These are phyloP conservation scores for Oostethus manadensis DNA, from an alignment of 2,113 vertebrate species.

Conservation along the genomic window DNA sequence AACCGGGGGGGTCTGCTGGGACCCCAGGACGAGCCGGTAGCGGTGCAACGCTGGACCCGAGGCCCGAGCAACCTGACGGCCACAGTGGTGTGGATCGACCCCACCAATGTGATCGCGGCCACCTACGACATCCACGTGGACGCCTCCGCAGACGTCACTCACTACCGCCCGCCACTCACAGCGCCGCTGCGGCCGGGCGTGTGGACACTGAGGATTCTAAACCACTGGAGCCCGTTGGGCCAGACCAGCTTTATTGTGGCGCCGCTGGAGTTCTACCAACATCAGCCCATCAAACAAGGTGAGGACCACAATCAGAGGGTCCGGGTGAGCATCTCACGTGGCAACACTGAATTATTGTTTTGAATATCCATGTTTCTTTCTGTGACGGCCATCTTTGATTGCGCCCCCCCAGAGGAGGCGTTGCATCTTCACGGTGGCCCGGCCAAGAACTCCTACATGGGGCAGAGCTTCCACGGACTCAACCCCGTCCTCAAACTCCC, in stretches of 20 bases:
- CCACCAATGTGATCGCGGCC: constrained; percentile 92
- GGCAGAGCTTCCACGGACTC: constrained; percentile 96
- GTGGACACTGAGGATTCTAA: constrained; percentile 89
- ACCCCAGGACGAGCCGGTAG: constrained; percentile 85
- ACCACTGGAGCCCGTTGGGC: constrained; percentile 89
- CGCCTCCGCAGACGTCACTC: constrained; percentile 86
- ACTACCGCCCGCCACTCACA: constrained; percentile 91
- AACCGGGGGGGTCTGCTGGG: constrained; percentile 89
- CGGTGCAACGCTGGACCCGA: constrained; percentile 94
- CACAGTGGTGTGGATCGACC: constrained; percentile 94
- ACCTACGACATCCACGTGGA: constrained; percentile 97
- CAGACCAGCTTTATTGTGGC: constrained; percentile 89
- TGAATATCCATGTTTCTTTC: background rate
- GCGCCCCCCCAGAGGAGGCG: constrained; percentile 78
- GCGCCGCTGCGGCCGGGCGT: constrained; percentile 86
- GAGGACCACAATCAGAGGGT: constrained; percentile 32
- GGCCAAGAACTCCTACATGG: constrained; percentile 88
- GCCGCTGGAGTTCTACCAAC: constrained; percentile 84
- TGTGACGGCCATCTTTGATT: background rate
- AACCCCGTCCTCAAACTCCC: constrained; percentile 89
- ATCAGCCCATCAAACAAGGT: constrained; percentile 82
- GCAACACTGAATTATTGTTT: no score
- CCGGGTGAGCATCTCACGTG: background rate
- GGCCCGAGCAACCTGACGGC: constrained; percentile 86
- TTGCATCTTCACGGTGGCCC: constrained; percentile 81